phyloP scores from a whole-genome alignment of 2,113 vertebrate genomes.

The Neogale vison region DNA sequence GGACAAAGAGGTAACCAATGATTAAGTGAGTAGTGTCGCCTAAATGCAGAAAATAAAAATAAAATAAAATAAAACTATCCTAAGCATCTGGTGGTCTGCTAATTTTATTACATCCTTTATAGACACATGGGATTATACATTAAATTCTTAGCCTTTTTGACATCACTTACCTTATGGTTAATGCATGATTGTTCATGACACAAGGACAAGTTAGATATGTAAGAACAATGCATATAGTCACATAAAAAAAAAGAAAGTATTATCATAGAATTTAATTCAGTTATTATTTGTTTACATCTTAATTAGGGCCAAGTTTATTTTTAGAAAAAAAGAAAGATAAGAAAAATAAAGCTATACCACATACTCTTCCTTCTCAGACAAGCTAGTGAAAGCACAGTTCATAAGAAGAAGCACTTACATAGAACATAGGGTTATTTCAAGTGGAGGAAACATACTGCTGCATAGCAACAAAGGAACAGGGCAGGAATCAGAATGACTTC shows the following conservation, averaged over 20 bases:
- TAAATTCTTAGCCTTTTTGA: not conserved
- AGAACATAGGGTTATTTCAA: not conserved
- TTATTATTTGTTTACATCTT: not conserved
- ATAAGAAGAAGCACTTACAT: not conserved
- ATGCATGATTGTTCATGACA: not conserved
- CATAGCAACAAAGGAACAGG: not conserved
- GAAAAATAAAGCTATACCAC: not conserved
- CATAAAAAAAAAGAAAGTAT: not conserved
- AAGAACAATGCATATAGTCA: not conserved
- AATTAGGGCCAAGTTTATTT: not conserved
- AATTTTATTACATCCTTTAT: not conserved
- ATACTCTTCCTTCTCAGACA: not conserved
- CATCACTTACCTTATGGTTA: not conserved
- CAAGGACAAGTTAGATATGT: not conserved
- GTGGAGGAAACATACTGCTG: too few relatives aligned
- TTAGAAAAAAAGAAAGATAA: not conserved
- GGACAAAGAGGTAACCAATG: not conserved
- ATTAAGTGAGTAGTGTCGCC: rapidly evolving
- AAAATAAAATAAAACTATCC: not conserved
- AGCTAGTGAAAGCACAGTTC: not conserved
- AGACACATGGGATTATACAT: rapidly evolving
- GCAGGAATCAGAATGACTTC: not conserved
- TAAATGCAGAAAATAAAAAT: not conserved
- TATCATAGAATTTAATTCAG: not conserved
- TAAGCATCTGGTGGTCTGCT: not conserved